A percentile compares a stretch with the other conserved stretches of the same genome.
phyloP scores from a whole-genome alignment of 1,140 invertebrate species.

The Leptoteleia sp. region DNA sequence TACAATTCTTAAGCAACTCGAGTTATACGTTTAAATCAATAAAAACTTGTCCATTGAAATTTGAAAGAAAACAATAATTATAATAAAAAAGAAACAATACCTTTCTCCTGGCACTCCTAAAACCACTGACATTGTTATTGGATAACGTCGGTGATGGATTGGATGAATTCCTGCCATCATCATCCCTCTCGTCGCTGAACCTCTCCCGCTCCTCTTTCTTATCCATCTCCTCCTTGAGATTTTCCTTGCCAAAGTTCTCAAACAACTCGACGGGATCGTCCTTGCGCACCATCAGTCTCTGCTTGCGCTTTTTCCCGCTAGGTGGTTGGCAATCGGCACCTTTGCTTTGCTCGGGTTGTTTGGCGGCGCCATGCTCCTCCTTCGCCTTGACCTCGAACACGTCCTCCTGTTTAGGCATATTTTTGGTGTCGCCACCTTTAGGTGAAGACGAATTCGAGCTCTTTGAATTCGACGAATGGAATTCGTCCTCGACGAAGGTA shows the following conservation, averaged over 20 bases:
- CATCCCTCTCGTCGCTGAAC: constrained; percentile 76
- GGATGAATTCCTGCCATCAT: constrained; percentile 76
- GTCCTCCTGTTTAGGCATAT: not conserved
- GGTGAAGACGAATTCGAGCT: constrained; percentile 27
- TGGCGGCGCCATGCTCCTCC: constrained; percentile 20
- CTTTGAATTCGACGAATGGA: constrained; percentile 61
- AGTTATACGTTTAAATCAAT: too few relatives aligned
- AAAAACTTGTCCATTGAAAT: too few relatives aligned
- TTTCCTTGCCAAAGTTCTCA: constrained; percentile 73
- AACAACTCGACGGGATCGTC: constrained; percentile 76
- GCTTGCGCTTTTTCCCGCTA: constrained; percentile 77
- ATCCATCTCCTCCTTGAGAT: constrained; percentile 70
- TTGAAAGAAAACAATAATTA: too few relatives aligned
- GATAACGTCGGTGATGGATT: constrained; percentile 78
- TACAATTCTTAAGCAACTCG: too few relatives aligned
- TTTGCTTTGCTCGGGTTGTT: constrained; percentile 4
- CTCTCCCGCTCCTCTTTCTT: constrained; percentile 72
- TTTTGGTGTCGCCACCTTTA: constrained; percentile 4
- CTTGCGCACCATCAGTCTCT: constrained; percentile 74
- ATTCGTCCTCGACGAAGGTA: constrained; percentile 73
- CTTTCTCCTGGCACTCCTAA: constrained; percentile 78
- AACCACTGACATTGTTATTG: constrained; percentile 71
- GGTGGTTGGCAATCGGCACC: constrained; percentile 56
- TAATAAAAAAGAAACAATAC: too few relatives aligned
- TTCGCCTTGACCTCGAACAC: not conserved